Evolutionary conservation across 2,797 vertebrate species (phyloP).

Genomic region (Lagodon rhomboides): DNA sequence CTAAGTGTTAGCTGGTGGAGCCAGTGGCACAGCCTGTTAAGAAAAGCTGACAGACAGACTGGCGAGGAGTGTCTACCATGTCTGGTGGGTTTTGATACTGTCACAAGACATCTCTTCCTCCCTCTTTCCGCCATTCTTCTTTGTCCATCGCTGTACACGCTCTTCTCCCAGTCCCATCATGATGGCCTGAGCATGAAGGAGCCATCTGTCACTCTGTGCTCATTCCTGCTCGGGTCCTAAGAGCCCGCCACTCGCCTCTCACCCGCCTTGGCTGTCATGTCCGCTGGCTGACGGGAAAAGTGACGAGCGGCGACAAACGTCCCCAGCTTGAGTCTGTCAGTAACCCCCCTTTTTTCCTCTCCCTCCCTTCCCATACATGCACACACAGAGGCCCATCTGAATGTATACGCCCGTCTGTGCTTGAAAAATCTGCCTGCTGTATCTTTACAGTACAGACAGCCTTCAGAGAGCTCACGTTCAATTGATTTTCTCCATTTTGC

Average conservation of each 20-base stretch:
- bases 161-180: slow-evolving; percentile 74
- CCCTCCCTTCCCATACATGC: slow-evolving; percentile 11
- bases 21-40: slow-evolving; percentile 59
- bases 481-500: slow-evolving; percentile 81
- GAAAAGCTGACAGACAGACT: slow-evolving; percentile 70
- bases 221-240: slow-evolving; percentile 85
- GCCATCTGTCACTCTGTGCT: slow-evolving; percentile 80
- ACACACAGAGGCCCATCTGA: slow-evolving; percentile 10
- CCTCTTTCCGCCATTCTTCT: slow-evolving; percentile 65
- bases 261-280: slow-evolving; percentile 90
- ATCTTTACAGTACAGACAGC: slow-evolving; percentile 68
- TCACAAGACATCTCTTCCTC: slow-evolving; percentile 76
- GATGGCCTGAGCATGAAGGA: slow-evolving; percentile 89
- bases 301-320: slow-evolving; percentile 81
- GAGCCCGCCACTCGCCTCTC: slow-evolving; percentile 88
- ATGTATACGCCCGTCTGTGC: slow-evolving; percentile 53
- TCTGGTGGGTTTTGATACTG: slow-evolving; percentile 81
- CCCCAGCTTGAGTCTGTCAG: slow-evolving; percentile 85
- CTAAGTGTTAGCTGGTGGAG: slow-evolving; percentile 52
- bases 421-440: slow-evolving; percentile 63
- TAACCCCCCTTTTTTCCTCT: background rate
- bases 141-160: slow-evolving; percentile 58
- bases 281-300: slow-evolving; percentile 85
- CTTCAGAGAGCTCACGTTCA: slow-evolving; percentile 70
- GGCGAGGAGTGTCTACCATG: slow-evolving; percentile 53